Base-by-base conservation (phyloP, 2,797 vertebrate genomes). In the Typhlichthys subterraneus region DNA sequence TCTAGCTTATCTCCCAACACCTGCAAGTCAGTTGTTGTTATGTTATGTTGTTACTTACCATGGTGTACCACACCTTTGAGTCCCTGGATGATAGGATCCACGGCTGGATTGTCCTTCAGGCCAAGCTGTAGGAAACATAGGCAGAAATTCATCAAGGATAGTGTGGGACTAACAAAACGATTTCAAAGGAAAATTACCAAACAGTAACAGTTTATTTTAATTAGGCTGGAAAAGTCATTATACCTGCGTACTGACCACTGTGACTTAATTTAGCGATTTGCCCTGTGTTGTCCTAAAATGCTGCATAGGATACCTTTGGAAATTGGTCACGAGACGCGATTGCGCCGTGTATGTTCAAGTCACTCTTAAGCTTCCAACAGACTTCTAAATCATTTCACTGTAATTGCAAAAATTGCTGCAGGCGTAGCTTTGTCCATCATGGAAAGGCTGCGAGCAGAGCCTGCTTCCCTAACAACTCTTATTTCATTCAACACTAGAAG, bases 61-160 rank as follows among this genome's bases (percentile, higher is more conserved):
- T 99, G 97, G 95, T 99, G 98, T 57, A 99, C 97, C 29, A 99
- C 98, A 11, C 97, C 94, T 90, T 96, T 99, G 90, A 99, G 86
- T 80, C 98, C 98, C 60, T 95, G 91, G 93, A 99, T 99, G 92
- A 99, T 98, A 76, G 96, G 96, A 77, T 98, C 97, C 89, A 98
- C 94, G 33, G 97, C 97, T 14, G 94, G 91, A 90, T 98, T 99
- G 94, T 97, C 95, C 92, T 94, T 96, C 78, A 93, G 94, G 71
- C 93, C 96, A 87, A 97, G 94, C 98, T 99, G 82, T 76, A 77
- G 69, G 61, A 77, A 85, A 84, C 53, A 33, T 15, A 79, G 67
- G 79, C 62, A 80, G 15, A 77, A 73, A 46, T 77, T 85, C 85
- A 86, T 87, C 66, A 73, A 72, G 65, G 76, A 61, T 47, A 58